Evolutionary conservation across 1,140 invertebrate species (phyloP), one percentile per base, ranked within the genome.

Genomic region (Yoshiicerus persimilis): DNA sequence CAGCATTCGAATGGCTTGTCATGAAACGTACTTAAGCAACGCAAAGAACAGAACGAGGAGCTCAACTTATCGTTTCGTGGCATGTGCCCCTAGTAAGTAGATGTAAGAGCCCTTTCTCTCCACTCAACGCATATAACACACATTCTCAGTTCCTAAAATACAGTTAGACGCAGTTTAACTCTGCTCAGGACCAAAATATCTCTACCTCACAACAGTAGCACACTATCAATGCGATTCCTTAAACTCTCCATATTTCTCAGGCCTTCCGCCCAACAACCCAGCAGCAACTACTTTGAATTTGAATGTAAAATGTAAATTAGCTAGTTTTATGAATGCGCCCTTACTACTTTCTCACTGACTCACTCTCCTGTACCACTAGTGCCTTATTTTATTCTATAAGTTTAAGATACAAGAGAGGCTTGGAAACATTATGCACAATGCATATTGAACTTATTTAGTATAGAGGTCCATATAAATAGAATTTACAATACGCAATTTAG

Each of bases 291-390:
- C 75, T 80, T 80, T 80, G 75, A 80, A 80, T 80, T 36, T 80
- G 75, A 80, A 80, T 80, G 75, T 38, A 80, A 80, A 80, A 80
- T 80, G 75, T 38, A 80, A 80, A 80, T 80, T 80, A 80, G 75
- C 75, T 80, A 6, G 34, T 80, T 80, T 80, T 80, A 80, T 80
- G 75, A 80, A 80, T 80, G 75, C 38, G 75, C 75, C 23, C 32
- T 20, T 2, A 32, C 32, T 80, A 16, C 32, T 38, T 32, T 5
- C 47, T 56, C 16, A 20, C 47, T 56, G 3, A 4, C 16, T 56
- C 47, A 20, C 47, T 56, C 39, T 41, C 41, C 47, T n/a, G 47
- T n/a, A n/a, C n/a, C n/a, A n/a, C n/a, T n/a, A n/a, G n/a, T n/a
- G n/a, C n/a, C n/a, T n/a, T n/a, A n/a, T n/a, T n/a, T n/a, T n/a